Base-by-base conservation (phyloP, 37 sponge, comb jelly and placozoan genomes). In the Ianthella basta region DNA sequence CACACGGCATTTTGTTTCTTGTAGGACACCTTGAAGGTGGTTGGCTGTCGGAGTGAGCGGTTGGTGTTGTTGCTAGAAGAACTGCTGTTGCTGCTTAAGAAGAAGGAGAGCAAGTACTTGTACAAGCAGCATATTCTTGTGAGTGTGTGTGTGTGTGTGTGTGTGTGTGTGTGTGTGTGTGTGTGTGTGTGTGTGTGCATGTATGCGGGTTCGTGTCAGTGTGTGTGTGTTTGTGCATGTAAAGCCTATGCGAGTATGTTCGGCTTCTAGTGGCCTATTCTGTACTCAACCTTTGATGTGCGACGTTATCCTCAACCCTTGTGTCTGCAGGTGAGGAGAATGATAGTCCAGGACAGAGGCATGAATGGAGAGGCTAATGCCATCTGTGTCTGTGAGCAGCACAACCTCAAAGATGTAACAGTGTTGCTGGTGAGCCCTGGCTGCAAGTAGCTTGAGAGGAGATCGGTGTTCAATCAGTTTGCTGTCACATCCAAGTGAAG, bases 321-420 rank as follows among this genome's bases (percentile, higher is more conserved):
- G 15, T 57, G 59, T 61, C 29, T 61, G 64, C 29, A 61, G 64
- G 14, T 61, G 29, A 12, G 10, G 4, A 27, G 29, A 27, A 61
- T 61, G 64, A 61, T 61, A 12, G 29, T 61, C 64, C 64, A 61
- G 64, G 64, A 61, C 64, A 61, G 10, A 10, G 64, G 64, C 4
- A n/a, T 27, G 64, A 61, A 61, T 61, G 64, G 64, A 29, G 64
- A 61, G 29, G 64, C 5, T 2, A 29, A n/a, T 27, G 24, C 27
- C 14, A 61, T 61, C 10, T 12, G 64, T 5, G 27, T 61, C 4
- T 61, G 10, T 10, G 27, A 61, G 14, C 64, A 61, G 29, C 64
- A 61, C 64, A 61, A 61, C 64, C 2, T 61, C 10, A 61, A 61
- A 27, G 64, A 61, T 4, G 4, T 61, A 2, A 27, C 29, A 13